Evolutionary conservation across 2,797 vertebrate species (phyloP).

Genomic region (Semaprochilodus insignis): DNA sequence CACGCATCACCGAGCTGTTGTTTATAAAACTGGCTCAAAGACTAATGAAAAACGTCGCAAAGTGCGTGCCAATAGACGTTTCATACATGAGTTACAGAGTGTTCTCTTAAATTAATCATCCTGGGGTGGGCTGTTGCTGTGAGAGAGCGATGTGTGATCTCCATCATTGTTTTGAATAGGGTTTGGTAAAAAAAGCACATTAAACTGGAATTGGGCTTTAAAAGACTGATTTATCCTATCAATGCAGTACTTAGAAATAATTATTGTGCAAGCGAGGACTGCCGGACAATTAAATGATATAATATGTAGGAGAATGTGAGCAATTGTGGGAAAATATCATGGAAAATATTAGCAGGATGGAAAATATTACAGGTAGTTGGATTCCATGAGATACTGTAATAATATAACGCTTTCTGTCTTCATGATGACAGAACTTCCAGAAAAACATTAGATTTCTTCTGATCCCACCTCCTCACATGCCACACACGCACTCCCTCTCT

Average conservation of each 20-base stretch:
- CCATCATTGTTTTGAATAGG: constrained; percentile 61
- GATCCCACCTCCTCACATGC: constrained; percentile 56
- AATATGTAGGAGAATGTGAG: constrained; percentile 75
- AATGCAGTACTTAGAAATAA: constrained; percentile 63
- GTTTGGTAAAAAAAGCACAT: constrained; percentile 64
- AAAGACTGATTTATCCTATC: constrained; percentile 62
- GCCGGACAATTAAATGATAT: constrained; percentile 68
- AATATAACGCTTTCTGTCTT: constrained; percentile 79
- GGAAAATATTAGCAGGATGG: constrained; percentile 87
- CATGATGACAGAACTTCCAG: constrained; percentile 79
- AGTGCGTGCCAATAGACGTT: constrained; percentile 29
- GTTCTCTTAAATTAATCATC: constrained; percentile 27
- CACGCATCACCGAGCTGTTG: constrained; percentile 38
- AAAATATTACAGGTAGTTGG: constrained; percentile 88
- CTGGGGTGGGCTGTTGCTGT: constrained; percentile 21
- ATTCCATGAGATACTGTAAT: constrained; percentile 79
- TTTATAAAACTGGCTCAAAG: constrained; percentile 32
- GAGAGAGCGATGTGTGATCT: constrained; percentile 49
- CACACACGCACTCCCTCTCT: constrained; percentile 36
- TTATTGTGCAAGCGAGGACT: constrained; percentile 70
- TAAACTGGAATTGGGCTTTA: constrained; percentile 66
- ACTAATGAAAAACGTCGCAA: constrained; percentile 17
- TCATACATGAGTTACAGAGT: constrained; percentile 35
- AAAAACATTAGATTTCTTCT: constrained; percentile 77
- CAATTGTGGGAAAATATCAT: constrained; percentile 82